Evolutionary conservation across 2,113 vertebrate species (phyloP), one percentile per base, ranked within the genome.

Genomic region (Oncorhynchus nerka): DNA sequence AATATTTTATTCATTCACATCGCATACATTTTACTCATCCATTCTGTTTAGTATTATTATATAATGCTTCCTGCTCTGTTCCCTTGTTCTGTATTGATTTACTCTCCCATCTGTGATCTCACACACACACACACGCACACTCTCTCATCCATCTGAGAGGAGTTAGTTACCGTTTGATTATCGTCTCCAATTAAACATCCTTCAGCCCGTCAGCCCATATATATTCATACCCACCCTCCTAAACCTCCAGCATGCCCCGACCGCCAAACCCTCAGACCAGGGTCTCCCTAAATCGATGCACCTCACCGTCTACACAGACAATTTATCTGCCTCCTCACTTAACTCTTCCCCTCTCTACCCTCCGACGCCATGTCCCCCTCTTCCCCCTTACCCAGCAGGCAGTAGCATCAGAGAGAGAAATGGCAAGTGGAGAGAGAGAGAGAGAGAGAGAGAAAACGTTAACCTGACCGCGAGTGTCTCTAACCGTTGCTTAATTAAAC

Each of bases 401-500:
- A 55, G 16, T 19, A 55, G 51, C 15, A 19, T 19, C 51, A 55
- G 16, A 55, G 49, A 89, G 88, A 87, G 73, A 90, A 89, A 88
- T 82, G 86, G 87, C 83, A 80, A 82, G 74, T 80, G 84, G 81
- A 71, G 32, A 39, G 34, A 39, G 34, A 39, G 7, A 8, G 34
- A 12, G 49, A 51, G 49, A 51, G 30, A 30, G 30, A 30, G 30
- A 30, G 30, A 30, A 30, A 1, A 69, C 71, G 24, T 87, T 89
- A 91, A 91, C 90, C 86, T 87, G 84, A 87, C 82, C 77, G 59
- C 28, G 48, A 75, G 81, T 76, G 83, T 86, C 88, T 86, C 74
- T 86, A 90, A 91, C 84, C 79, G 74, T n/a, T 79, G 75, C 85
- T 89, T 92, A 90, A 93, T 93, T 92, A 93, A 91, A 93, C 90